Evolutionary conservation across 2,888 invertebrate species (phyloP).

Genomic region (Phortica okadai): DNA sequence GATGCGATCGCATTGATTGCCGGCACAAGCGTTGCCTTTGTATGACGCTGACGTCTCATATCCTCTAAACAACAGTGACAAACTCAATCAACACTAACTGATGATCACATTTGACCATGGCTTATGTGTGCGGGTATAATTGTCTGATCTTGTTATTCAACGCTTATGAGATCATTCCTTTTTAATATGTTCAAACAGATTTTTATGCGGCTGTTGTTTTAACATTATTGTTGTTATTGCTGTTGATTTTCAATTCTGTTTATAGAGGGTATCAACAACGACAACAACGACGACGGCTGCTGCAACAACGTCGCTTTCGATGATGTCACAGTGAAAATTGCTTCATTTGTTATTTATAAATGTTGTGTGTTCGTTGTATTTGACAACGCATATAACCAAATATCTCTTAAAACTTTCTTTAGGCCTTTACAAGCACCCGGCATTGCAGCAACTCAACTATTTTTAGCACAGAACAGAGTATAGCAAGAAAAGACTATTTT

Average conservation of each 20-base stretch:
- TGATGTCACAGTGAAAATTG: slow-evolving; percentile 66
- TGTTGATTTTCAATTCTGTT: slow-evolving; percentile 20
- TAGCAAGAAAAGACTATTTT: slow-evolving; percentile 55
- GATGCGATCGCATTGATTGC: slow-evolving; percentile 6
- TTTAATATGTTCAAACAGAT: slow-evolving; percentile 45
- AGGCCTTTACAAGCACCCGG: neutral
- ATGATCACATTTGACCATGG: slow-evolving; percentile 61
- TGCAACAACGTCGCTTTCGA: slow-evolving; percentile 39
- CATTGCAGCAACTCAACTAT: neutral
- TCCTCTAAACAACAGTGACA: slow-evolving; percentile 5
- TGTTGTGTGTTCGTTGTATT: slow-evolving; percentile 50
- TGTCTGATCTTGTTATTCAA: slow-evolving; percentile 48
- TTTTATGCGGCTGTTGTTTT: slow-evolving; percentile 16
- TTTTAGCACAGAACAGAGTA: slow-evolving; percentile 43
- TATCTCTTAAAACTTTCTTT: slow-evolving; percentile 38
- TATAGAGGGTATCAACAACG: slow-evolving; percentile 16
- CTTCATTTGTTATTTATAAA: slow-evolving; percentile 63
- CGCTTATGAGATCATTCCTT: slow-evolving; percentile 64
- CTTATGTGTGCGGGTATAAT: slow-evolving; percentile 47
- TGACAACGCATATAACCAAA: neutral
- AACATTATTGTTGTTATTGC: slow-evolving; percentile 38
- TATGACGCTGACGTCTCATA: slow-evolving; percentile 1
- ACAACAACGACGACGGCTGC: slow-evolving; percentile 43
- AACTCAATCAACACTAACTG: slow-evolving; percentile 21
- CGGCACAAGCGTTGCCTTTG: slow-evolving; percentile 23